phyloP scores from a whole-genome alignment of 2,888 invertebrate genomes.

The Lasioglossum figueresi region DNA sequence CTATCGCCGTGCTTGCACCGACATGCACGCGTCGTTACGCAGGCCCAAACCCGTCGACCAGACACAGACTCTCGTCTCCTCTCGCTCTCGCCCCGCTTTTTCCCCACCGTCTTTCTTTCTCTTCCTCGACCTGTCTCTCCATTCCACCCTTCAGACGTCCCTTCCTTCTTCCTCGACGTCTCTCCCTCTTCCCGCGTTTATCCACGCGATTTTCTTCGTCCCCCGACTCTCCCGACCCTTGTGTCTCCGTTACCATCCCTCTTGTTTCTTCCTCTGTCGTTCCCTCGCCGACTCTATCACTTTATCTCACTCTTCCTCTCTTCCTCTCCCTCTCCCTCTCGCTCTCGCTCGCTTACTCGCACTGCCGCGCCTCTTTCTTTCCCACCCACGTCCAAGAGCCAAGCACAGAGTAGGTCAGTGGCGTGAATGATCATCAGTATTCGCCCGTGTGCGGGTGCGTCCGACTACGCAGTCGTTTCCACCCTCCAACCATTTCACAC shows the following conservation, averaged over 20 bases:
- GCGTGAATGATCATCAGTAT: constrained; percentile 75
- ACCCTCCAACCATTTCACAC: constrained; percentile 32
- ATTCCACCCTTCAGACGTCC: constrained; percentile 18
- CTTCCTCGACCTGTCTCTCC: constrained; percentile 12
- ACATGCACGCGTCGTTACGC: constrained; percentile 82
- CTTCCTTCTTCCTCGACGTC: constrained; percentile 17
- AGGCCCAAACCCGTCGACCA: constrained; percentile 77
- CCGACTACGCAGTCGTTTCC: constrained; percentile 56
- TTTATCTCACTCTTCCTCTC: not conserved
- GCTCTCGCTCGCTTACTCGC: not conserved
- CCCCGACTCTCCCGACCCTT: constrained; percentile 38
- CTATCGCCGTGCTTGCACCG: constrained; percentile 73
- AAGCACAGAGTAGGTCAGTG: constrained; percentile 75
- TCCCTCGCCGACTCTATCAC: not conserved
- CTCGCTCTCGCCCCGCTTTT: constrained; percentile 20
- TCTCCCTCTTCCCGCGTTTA: constrained; percentile 27
- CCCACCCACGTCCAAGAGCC: constrained; percentile 47
- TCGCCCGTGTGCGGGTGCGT: constrained; percentile 50
- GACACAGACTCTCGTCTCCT: constrained; percentile 56
- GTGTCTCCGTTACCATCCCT: constrained; percentile 16
- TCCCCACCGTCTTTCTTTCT: not conserved
- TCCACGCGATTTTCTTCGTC: constrained; percentile 24
- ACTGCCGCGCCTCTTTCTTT: constrained; percentile 21
- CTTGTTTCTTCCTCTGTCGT: constrained; percentile 25
- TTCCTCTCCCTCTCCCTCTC: not conserved